Base-by-base conservation (phyloP, 2,797 vertebrate genomes). In the Enteromius afrohamiltoni region DNA sequence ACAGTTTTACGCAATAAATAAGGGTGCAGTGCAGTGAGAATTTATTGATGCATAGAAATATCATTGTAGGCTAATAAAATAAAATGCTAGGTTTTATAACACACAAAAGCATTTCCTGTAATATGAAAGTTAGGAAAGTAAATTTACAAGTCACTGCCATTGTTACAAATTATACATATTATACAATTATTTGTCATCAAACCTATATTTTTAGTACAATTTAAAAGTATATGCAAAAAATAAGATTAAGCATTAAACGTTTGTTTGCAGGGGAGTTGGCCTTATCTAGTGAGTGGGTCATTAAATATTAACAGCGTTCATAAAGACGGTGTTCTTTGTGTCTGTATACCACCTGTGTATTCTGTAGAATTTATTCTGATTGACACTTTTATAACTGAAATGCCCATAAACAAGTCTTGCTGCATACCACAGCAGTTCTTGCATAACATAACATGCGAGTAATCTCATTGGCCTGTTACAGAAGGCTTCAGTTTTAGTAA, bases 401-500 rank as follows among this genome's bases (percentile, higher is more conserved):
- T 45, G 19, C 10, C 31, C 2, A 86, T 71, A 77, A 86, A 31
- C 26, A 16, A 21, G 55, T 79, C 45, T 80, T 82, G 10, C 58
- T 34, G 82, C 67, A 88, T 86, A 70, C 49, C 55, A 23, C 23
- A 58, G 21, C 55, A 70, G 62, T 26, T 79, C 45, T 76, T 83
- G 82, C 82, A 53, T 71, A 81, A 85, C 21, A 58, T 62, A 8
- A 42, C 34, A 53, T 62, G n/a, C 73, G 9, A 69, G 10, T 42
- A 40, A 19, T 9, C 4, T 7, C 37, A 80, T n/a, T 42, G 19
- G n/a, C 17, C 17, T 11, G 6, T 23, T 4, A 40, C 6, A 45
- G 10, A 4, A 40, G 37, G 55, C 51, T 47, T 37, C 23, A 68
- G 17, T 70, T 29, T 68, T 53, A 21, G n/a, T 40, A n/a, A 34